These are phyloP conservation scores for Acleris literana DNA, from an alignment of 2,888 invertebrate genomes.

Conservation along the genomic window DNA sequence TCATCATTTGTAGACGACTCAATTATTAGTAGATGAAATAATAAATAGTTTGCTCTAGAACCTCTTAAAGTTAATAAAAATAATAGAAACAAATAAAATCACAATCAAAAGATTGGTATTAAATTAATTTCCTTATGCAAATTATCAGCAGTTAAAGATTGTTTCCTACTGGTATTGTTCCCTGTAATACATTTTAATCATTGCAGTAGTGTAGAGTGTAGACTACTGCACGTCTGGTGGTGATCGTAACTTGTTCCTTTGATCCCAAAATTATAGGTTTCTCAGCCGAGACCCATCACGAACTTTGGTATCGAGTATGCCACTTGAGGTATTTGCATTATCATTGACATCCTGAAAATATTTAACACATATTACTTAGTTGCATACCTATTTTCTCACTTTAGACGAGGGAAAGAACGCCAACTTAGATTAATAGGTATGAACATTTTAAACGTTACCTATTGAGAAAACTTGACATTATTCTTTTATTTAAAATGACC, in stretches of 20 bases:
- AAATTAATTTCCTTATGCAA: constrained; percentile 1
- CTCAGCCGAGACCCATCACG: constrained; percentile 91
- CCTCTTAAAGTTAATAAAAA: background rate
- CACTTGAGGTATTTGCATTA: constrained; percentile 93
- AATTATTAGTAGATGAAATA: background rate
- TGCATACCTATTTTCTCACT: constrained; percentile 13
- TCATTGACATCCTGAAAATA: constrained; percentile 90
- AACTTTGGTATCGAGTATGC: constrained; percentile 93
- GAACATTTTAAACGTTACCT: too few relatives aligned
- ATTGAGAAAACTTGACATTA: too few relatives aligned
- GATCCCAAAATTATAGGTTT: constrained; percentile 28
- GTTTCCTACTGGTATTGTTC: constrained; percentile 1
- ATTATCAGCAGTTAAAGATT: background rate
- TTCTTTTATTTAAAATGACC: too few relatives aligned
- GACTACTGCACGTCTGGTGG: constrained; percentile 50
- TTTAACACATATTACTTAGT: constrained; percentile 37
- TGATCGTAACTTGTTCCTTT: constrained; percentile 45
- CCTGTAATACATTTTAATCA: constrained; percentile 28
- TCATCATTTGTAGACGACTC: too few relatives aligned
- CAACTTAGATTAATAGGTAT: too few relatives aligned
- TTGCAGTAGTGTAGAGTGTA: constrained; percentile 33
- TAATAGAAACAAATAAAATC: background rate
- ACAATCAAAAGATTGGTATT: background rate
- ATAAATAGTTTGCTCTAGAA: background rate
- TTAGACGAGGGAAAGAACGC: background rate